A percentile compares a stretch with the other conserved stretches of the same genome.
These are phyloP conservation scores for Creontiades dilutus DNA, from an alignment of 2,888 invertebrate genomes.

Conservation along the genomic window DNA sequence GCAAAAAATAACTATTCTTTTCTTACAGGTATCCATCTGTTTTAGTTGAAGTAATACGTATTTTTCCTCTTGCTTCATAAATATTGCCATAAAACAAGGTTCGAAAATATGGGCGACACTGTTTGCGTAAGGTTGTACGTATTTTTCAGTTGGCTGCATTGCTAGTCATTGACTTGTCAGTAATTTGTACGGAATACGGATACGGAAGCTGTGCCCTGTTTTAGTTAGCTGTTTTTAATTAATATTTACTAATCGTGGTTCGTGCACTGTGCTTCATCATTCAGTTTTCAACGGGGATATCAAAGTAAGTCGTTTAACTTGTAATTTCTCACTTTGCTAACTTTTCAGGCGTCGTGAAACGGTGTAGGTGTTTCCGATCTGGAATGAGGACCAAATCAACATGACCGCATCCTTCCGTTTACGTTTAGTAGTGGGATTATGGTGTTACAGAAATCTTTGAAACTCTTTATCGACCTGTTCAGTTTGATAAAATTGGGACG, in stretches of 20 bases:
- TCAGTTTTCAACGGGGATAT: conserved; percentile 49
- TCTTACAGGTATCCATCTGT: too few species aligned
- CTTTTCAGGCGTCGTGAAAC: background rate
- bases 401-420: conserved; percentile 49
- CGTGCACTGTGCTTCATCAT: conserved; percentile 21
- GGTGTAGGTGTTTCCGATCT: background rate
- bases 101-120: too few species aligned
- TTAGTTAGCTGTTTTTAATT: conserved; percentile 45
- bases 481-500: too few species aligned
- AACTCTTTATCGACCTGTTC: background rate
- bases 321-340: background rate
- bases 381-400: conserved; percentile 43
- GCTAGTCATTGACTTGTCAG: conserved; percentile 68
- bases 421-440: background rate
- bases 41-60: too few species aligned
- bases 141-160: conserved; percentile 57
- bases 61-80: too few species aligned
- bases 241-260: background rate
- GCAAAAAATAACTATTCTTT: too few species aligned
- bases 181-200: conserved; percentile 58
- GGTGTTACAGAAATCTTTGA: background rate
- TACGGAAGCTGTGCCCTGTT: conserved; percentile 67
- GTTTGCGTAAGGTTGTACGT: background rate
- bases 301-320: conserved; percentile 21
- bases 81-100: too few species aligned